Evolutionary conservation across 1,140 invertebrate genomes (phyloP).

Genomic region (Helicoverpa zea): DNA sequence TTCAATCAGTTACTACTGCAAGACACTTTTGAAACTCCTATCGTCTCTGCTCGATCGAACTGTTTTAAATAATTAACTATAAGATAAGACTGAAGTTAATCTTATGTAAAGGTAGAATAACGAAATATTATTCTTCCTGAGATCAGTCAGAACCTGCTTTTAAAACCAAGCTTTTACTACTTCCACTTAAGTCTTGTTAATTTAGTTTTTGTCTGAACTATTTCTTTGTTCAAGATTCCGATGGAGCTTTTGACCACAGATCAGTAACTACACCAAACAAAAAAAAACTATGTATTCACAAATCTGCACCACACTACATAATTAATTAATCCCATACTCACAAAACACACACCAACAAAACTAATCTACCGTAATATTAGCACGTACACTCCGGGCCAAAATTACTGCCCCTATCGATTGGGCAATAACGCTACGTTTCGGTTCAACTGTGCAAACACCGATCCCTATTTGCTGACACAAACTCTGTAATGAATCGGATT

Average conservation of each 20-base stretch:
- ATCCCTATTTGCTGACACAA: slow-evolving; percentile 60
- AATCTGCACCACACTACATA: background rate
- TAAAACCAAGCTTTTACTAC: too few relatives aligned
- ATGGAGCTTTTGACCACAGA: too few relatives aligned
- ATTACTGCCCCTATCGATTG: slow-evolving; percentile 58
- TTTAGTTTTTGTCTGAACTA: too few relatives aligned
- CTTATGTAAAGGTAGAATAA: too few relatives aligned
- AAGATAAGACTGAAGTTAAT: too few relatives aligned
- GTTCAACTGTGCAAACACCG: slow-evolving; percentile 56
- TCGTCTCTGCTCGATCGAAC: background rate
- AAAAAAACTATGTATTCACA: too few relatives aligned
- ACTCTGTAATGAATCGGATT: slow-evolving; percentile 72
- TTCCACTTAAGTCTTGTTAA: too few relatives aligned
- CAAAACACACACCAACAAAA: slow-evolving; percentile 3
- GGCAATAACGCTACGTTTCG: slow-evolving; percentile 51
- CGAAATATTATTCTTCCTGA: too few relatives aligned
- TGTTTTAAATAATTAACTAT: too few relatives aligned
- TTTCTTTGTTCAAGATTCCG: too few relatives aligned
- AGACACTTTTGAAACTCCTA: background rate
- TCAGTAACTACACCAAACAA: too few relatives aligned
- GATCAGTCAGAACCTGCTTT: too few relatives aligned
- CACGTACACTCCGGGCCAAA: slow-evolving; percentile 52
- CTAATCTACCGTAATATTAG: slow-evolving; percentile 45
- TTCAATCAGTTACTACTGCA: slow-evolving; percentile 28
- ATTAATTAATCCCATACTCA: background rate